Percentiles rank a stretch among this genome's conserved stretches.
Conservation (phyloP, 2,888 invertebrate species). For the Limnephilus lunatus region DNA sequence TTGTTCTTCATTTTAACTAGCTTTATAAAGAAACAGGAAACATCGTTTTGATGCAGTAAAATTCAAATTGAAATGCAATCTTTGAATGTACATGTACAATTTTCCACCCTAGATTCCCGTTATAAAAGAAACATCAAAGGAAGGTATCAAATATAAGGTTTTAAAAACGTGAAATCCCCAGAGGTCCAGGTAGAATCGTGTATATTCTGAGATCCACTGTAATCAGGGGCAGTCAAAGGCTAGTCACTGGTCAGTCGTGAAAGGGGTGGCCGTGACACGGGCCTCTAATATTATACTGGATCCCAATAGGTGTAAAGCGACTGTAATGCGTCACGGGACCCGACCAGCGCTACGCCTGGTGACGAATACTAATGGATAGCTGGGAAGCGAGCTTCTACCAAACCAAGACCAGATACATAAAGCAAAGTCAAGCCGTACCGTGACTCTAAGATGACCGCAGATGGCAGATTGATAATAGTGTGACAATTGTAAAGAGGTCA, state of each 20-base stretch:
- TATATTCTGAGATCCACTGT: background rate
- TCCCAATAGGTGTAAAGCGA: slow-evolving; percentile 26
- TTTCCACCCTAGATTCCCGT: too few relatives aligned
- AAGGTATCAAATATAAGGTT: too few relatives aligned
- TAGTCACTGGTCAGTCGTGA: background rate
- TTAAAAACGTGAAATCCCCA: too few relatives aligned
- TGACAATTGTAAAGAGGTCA: background rate
- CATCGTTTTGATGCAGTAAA: too few relatives aligned
- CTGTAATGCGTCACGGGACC: slow-evolving; percentile 14
- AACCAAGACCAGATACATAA: background rate
- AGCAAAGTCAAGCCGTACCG: background rate
- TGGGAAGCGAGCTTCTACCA: background rate
- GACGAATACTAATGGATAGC: slow-evolving; percentile 12
- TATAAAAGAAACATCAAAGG: too few relatives aligned
- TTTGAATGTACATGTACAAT: too few relatives aligned
- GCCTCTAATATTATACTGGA: background rate
- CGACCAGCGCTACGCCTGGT: background rate
- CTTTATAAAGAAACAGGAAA: too few relatives aligned
- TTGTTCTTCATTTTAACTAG: too few relatives aligned
- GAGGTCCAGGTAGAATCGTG: background rate
- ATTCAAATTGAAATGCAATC: too few relatives aligned
- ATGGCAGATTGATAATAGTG: background rate
- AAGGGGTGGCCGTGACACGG: too few relatives aligned
- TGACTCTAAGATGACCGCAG: background rate
- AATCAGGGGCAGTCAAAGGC: background rate